phyloP scores from a whole-genome alignment of 2,113 vertebrate genomes.

The Laterallus jamaicensis region DNA sequence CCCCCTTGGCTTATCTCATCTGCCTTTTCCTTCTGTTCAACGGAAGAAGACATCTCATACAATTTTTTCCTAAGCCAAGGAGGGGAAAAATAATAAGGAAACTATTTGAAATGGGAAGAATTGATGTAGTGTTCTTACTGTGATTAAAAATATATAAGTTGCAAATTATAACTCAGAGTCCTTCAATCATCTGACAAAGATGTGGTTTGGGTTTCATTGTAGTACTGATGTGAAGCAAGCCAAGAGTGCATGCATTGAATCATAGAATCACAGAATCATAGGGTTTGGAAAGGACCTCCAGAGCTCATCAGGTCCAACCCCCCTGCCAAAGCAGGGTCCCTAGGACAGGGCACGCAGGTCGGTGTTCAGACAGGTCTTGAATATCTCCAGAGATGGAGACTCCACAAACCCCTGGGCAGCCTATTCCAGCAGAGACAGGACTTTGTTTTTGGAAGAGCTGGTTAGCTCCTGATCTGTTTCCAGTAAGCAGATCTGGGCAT shows the following conservation, averaged over 20 bases:
- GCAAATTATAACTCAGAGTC: neutral
- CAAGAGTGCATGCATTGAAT: neutral
- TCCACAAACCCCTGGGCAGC: too few relatives aligned
- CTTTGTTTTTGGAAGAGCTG: neutral
- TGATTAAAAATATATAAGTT: neutral
- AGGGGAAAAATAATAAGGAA: neutral
- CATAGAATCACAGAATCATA: too few relatives aligned
- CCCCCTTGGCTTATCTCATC: neutral
- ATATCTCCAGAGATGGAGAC: too few relatives aligned
- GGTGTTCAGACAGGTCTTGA: too few relatives aligned
- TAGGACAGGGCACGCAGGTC: too few relatives aligned
- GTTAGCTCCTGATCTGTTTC: neutral
- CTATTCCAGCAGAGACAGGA: neutral
- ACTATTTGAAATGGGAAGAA: neutral
- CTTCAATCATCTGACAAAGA: neutral
- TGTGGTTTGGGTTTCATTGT: neutral
- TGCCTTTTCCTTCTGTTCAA: neutral
- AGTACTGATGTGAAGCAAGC: neutral
- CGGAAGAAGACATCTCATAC: neutral
- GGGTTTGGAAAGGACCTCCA: too few relatives aligned
- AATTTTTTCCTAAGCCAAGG: neutral
- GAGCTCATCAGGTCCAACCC: too few relatives aligned
- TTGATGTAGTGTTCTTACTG: neutral
- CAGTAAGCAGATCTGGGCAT: neutral
- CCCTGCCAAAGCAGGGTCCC: too few relatives aligned